Conservation (phyloP, 2,797 vertebrate genomes). For the Chelon labrosus region DNA sequence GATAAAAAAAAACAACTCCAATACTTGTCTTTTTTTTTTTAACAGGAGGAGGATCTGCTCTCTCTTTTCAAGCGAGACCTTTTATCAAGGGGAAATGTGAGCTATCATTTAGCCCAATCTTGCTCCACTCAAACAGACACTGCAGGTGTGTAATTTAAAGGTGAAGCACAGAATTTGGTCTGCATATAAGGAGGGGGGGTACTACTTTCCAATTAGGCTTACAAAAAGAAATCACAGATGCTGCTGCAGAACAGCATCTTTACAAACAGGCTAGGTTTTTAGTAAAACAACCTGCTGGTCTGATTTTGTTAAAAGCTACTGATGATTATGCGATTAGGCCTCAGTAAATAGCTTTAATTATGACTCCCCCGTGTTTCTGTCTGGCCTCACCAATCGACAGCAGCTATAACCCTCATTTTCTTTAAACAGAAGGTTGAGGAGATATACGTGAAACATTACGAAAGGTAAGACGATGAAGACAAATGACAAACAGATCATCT, state of each 20-base stretch:
- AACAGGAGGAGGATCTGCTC: slow-evolving; percentile 1
- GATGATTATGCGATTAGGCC: slow-evolving; percentile 45
- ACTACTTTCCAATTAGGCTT: slow-evolving; percentile 32
- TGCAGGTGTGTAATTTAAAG: slow-evolving; percentile 50
- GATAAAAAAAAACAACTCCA: slow-evolving; percentile 3
- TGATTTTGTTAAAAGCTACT: slow-evolving; percentile 26
- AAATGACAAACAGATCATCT: neutral
- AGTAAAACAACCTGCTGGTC: slow-evolving; percentile 6
- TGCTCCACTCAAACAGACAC: slow-evolving; percentile 41
- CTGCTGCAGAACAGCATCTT: neutral
- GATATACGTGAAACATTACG: slow-evolving; percentile 9
- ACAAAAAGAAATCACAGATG: slow-evolving; percentile 18
- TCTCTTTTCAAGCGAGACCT: neutral
- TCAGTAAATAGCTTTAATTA: slow-evolving; percentile 55
- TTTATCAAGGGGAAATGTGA: slow-evolving; percentile 29
- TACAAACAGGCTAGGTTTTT: neutral
- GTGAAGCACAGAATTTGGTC: slow-evolving; percentile 28
- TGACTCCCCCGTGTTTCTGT: slow-evolving; percentile 16
- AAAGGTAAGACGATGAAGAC: slow-evolving; percentile 18
- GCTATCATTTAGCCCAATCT: slow-evolving; percentile 47
- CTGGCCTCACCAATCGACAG: slow-evolving; percentile 57
- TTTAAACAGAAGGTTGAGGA: slow-evolving; percentile 4
- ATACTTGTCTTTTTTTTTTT: slow-evolving; percentile 23
- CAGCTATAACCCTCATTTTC: slow-evolving; percentile 40
- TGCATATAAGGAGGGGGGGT: slow-evolving; percentile 22